Conservation (phyloP, 2,797 vertebrate species). For the Cephalopachus bancanus region DNA sequence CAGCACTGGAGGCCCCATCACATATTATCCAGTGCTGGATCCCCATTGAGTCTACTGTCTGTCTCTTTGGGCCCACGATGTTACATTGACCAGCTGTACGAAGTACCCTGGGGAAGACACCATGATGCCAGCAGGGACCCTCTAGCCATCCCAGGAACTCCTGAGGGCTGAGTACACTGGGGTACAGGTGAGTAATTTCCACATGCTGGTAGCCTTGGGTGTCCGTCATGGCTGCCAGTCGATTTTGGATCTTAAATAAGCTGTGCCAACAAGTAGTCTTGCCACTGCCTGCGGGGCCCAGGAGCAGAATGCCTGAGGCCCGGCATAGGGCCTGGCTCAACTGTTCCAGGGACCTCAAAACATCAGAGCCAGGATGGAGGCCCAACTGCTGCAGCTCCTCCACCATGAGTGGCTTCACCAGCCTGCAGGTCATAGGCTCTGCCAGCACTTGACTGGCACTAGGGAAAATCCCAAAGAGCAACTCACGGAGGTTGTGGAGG, state of each 20-base stretch:
- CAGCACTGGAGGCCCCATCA: constrained; percentile 89
- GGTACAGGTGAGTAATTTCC: constrained; percentile 90
- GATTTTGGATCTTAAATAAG: constrained; percentile 90
- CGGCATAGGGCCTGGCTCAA: constrained; percentile 89
- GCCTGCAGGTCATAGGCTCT: constrained; percentile 77
- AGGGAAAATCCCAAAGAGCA: constrained; percentile 91
- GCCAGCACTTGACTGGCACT: constrained; percentile 75
- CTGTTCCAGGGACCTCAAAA: constrained; percentile 85
- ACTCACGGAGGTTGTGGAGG: constrained; percentile 82
- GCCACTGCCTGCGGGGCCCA: constrained; percentile 93
- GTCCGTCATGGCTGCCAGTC: constrained; percentile 81
- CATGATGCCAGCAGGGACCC: constrained; percentile 89
- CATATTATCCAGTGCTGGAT: constrained; percentile 92
- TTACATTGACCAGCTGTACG: neutral
- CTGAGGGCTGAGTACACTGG: constrained; percentile 90
- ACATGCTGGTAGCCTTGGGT: constrained; percentile 77
- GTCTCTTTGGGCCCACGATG: neutral
- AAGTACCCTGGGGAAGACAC: constrained; percentile 87
- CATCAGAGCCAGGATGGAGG: constrained; percentile 84
- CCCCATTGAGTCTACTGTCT: neutral
- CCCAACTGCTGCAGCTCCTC: constrained; percentile 87
- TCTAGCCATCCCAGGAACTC: constrained; percentile 91
- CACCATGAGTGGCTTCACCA: constrained; percentile 82
- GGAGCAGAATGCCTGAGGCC: constrained; percentile 89
- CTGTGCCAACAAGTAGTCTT: constrained; percentile 91